Evolutionary conservation across 2,797 vertebrate genomes (phyloP).

Genomic region (Gorsachius magnificus): DNA sequence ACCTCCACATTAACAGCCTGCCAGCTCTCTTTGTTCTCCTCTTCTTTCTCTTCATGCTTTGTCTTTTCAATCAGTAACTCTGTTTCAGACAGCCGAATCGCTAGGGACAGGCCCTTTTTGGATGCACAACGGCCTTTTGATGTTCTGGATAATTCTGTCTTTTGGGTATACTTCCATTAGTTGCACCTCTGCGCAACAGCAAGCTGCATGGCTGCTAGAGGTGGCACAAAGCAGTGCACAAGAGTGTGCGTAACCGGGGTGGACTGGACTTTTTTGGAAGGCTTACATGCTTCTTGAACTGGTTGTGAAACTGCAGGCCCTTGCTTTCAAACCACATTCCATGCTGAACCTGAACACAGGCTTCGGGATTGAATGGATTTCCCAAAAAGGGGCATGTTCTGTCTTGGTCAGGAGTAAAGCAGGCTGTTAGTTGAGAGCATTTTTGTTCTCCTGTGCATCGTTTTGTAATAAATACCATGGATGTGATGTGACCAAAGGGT

Average conservation of each 20-base stretch:
- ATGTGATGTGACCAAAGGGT: not conserved
- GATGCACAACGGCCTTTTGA: not conserved
- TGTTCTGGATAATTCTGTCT: not conserved
- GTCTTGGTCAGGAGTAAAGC: not conserved
- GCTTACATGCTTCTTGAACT: not conserved
- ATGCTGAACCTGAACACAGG: not conserved
- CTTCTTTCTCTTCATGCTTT: constrained; percentile 15
- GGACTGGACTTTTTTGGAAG: not conserved
- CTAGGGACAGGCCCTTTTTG: not conserved
- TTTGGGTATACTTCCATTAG: not conserved
- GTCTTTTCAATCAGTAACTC: not conserved
- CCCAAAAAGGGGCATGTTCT: not conserved
- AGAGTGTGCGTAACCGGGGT: not conserved
- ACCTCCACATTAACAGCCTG: constrained; percentile 38
- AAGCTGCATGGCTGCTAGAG: not conserved
- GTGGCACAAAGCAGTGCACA: not conserved
- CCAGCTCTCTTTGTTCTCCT: constrained; percentile 29
- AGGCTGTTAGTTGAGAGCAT: not conserved
- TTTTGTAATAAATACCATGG: not conserved
- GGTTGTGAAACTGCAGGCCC: not conserved
- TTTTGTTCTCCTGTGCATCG: not conserved
- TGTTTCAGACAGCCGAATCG: not conserved
- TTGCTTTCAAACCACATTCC: not conserved
- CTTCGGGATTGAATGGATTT: not conserved
- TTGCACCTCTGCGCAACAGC: not conserved